Conservation (phyloP, 2,113 vertebrate species). For the Puntigrus tetrazona region DNA sequence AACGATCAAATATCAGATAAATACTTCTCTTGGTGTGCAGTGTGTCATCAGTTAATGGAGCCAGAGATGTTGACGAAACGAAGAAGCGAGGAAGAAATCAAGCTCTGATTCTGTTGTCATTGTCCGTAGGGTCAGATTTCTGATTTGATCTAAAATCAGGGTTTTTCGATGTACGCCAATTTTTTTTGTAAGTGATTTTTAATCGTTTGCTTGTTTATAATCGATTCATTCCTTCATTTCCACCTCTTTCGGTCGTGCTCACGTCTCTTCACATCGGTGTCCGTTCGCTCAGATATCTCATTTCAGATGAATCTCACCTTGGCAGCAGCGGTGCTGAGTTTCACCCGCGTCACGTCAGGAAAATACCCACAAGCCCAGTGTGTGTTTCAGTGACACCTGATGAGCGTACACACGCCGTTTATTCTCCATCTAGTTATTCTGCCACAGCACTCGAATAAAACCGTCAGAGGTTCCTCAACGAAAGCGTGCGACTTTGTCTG, state of each 20-base stretch:
- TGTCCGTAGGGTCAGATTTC: too few relatives aligned
- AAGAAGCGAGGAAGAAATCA: not conserved
- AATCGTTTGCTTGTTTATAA: too few relatives aligned
- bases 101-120: not conserved
- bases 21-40: not conserved
- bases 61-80: too few relatives aligned
- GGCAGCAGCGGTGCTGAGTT: constrained; percentile 68
- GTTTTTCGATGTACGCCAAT: not conserved
- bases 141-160: too few relatives aligned
- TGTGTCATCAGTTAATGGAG: too few relatives aligned
- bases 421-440: not conserved
- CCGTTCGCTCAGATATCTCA: constrained; percentile 64
- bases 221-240: too few relatives aligned
- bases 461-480: not conserved
- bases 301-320: constrained; percentile 69
- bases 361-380: constrained; percentile 63
- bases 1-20: not conserved
- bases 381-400: constrained; percentile 66
- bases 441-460: not conserved
- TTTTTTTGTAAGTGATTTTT: not conserved
- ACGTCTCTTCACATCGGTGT: constrained; percentile 76
- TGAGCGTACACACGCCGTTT: not conserved
- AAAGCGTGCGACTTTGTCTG: not conserved
- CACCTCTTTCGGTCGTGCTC: too few relatives aligned
- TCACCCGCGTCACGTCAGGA: constrained; percentile 69